These are phyloP conservation scores for Cheumatopsyche charites DNA, from an alignment of 1,140 invertebrate genomes.

Conservation along the genomic window DNA sequence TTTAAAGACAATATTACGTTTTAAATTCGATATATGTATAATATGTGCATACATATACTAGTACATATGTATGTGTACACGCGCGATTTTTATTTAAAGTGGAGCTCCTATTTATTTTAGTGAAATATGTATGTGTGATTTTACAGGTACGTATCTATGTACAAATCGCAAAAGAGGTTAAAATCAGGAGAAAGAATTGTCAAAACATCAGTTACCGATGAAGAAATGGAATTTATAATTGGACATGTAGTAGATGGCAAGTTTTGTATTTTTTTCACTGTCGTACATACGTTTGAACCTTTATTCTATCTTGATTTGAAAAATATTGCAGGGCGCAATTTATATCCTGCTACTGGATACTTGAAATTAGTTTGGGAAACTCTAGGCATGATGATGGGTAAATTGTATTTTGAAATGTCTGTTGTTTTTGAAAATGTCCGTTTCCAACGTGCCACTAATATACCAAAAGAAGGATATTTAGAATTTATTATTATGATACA, in stretches of 20 bases:
- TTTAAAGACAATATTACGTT: no score
- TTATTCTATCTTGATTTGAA: no score
- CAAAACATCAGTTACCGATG: conserved; percentile 67
- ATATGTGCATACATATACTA: no score
- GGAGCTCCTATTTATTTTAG: no score
- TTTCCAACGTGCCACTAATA: conserved; percentile 82
- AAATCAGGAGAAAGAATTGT: conserved; percentile 69
- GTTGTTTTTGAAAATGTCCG: conserved; percentile 87
- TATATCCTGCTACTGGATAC: conserved; percentile 91
- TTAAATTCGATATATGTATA: no score
- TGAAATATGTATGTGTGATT: not conserved
- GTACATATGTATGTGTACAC: no score
- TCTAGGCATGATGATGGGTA: conserved; percentile 76
- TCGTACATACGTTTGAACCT: no score
- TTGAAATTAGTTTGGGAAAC: conserved; percentile 87
- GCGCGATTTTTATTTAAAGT: no score
- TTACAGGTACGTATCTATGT: conserved; percentile 68
- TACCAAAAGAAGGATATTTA: conserved; percentile 72
- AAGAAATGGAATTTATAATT: conserved; percentile 75
- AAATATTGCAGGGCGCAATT: conserved; percentile 67
- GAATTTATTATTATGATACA: conserved; percentile 84
- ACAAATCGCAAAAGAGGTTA: conserved; percentile 66
- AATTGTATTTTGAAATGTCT: conserved; percentile 73
- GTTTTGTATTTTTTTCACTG: not conserved
- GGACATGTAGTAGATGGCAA: conserved; percentile 89